phyloP scores from a whole-genome alignment of 2,888 invertebrate genomes.

The Leucoma salicis region DNA sequence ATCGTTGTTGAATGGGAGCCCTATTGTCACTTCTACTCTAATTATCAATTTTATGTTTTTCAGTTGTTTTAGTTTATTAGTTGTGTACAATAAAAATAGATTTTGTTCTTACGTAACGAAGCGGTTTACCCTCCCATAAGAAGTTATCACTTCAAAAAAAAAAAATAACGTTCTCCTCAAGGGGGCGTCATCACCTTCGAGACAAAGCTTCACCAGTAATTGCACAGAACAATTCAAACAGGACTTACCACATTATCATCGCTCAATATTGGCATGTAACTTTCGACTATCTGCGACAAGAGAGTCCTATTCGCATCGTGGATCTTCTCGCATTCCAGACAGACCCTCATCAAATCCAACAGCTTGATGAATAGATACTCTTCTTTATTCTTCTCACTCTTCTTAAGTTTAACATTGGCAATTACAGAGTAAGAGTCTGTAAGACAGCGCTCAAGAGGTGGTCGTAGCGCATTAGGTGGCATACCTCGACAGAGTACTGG shows the following conservation, averaged over 20 bases:
- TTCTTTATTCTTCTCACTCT: slow-evolving; percentile 9
- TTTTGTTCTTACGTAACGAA: too few species aligned
- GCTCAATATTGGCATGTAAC: slow-evolving; percentile 62
- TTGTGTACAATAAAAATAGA: too few species aligned
- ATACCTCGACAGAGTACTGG: slow-evolving; percentile 80
- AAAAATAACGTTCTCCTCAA: too few species aligned
- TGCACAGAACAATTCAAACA: too few species aligned
- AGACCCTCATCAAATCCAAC: slow-evolving; percentile 54
- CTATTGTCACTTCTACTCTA: too few species aligned
- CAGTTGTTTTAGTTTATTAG: too few species aligned
- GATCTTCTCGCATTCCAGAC: slow-evolving; percentile 75
- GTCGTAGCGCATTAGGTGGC: slow-evolving; percentile 80
- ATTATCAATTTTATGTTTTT: too few species aligned
- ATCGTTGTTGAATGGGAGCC: too few species aligned
- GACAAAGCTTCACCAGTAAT: too few species aligned
- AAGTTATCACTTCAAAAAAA: too few species aligned
- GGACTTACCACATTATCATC: slow-evolving; percentile 69
- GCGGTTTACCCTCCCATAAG: too few species aligned
- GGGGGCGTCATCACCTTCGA: too few species aligned
- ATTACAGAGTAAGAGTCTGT: slow-evolving; percentile 49
- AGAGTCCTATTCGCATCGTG: slow-evolving; percentile 83
- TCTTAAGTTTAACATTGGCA: slow-evolving; percentile 17
- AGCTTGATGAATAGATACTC: slow-evolving; percentile 47
- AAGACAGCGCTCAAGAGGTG: slow-evolving; percentile 76
- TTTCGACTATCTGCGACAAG: slow-evolving; percentile 72